phyloP scores from a whole-genome alignment of 1,140 invertebrate genomes.

The Anastrepha obliqua region DNA sequence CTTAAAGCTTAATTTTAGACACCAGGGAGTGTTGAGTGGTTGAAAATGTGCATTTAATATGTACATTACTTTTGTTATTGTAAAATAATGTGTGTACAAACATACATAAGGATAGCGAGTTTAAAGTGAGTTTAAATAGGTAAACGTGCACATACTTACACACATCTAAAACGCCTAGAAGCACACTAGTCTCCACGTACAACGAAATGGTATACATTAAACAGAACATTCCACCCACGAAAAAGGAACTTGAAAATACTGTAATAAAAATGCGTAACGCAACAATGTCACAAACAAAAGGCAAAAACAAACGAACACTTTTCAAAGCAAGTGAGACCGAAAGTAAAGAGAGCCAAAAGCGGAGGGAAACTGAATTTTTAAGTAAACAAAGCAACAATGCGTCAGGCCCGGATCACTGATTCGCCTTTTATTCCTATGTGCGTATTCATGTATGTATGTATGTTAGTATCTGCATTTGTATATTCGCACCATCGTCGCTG shows the following conservation, averaged over 20 bases:
- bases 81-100: too few relatives aligned
- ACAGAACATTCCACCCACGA: background rate
- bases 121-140: background rate
- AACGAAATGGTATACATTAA: background rate
- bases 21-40: background rate
- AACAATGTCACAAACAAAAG: background rate
- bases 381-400: background rate
- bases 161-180: constrained; percentile 21
- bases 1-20: constrained; percentile 1
- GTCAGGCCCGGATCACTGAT: background rate
- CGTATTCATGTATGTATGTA: background rate
- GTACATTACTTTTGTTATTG: background rate
- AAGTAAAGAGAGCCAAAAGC: background rate
- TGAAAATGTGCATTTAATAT: constrained; percentile 30
- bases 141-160: background rate
- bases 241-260: background rate
- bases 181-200: background rate
- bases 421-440: background rate
- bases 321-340: background rate
- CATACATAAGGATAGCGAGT: background rate
- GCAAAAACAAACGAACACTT: constrained; percentile 5
- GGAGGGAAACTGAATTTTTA: background rate
- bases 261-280: background rate
- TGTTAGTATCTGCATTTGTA: background rate
- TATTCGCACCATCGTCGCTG: background rate